Base-by-base conservation (phyloP, 2,888 invertebrate species). In the Oxytorus armatus region DNA sequence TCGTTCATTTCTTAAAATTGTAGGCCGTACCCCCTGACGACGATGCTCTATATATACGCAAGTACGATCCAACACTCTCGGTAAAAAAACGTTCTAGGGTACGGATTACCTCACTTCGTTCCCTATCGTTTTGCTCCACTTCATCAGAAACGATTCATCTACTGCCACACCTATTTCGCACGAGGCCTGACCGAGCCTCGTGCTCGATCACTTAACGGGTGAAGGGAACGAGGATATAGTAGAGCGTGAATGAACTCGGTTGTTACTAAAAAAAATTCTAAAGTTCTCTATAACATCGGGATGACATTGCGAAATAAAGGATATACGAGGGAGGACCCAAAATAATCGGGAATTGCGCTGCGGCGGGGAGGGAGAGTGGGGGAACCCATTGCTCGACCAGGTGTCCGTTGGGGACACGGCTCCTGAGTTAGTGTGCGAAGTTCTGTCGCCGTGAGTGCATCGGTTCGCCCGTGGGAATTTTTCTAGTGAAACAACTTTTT, bases 1-100 rank as follows among this genome's bases (percentile, higher is more conserved):
- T 81, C 57, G 65, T 74, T 81, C 69, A 66, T 81, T 81, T 70
- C 81, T 74, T 57, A 53, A 77, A 74, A 77, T 33, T 42, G 57
- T 42, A 49, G 18, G 21, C 47, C 59, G 5, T 63, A 57, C 63
- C 51, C n/a, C 65, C 42, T 18, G 69, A 44, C 21, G 59, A 49
- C 33, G 8, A 53, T 25, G 47, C 14, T 23, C 63, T 57, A 65
- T 25, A 70, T 63, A 70, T 14, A 18, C 23, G 5, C 11, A 3
- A 47, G 18, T 65, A n/a, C 7, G 21, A 55, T 55, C 8, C 66
- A 51, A 57, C n/a, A 33, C 42, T 21, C 36, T 36, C n/a, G 2
- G 4, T 5, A 8, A 29, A 47, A 47, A 59, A 21, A 11, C 7
- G 33, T 57, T 47, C 61, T 42, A 42, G 65, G 36, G 25, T 39